phyloP scores from a whole-genome alignment of 64 coral and sea anemone species.

The Stichodactyla mertensii region DNA sequence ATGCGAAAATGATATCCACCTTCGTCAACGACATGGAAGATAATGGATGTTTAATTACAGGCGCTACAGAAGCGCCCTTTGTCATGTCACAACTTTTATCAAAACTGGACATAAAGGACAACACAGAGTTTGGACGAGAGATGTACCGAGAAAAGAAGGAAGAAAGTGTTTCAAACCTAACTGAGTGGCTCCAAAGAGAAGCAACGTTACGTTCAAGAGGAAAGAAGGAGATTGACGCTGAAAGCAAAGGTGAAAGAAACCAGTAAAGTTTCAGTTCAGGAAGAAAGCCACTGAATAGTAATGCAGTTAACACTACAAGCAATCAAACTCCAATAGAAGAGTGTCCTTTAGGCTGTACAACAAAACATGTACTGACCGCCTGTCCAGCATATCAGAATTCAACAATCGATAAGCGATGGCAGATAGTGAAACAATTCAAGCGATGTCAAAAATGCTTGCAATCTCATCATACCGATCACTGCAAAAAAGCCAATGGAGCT shows the following conservation, averaged over 20 bases:
- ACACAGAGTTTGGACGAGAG: slow-evolving; percentile 26
- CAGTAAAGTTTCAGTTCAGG: neutral
- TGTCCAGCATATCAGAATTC: slow-evolving; percentile 32
- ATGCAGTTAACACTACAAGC: neutral
- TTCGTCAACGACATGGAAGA: slow-evolving; percentile 41
- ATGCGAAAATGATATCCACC: neutral
- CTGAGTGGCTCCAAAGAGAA: slow-evolving; percentile 41
- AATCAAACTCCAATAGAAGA: neutral
- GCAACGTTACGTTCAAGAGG: slow-evolving; percentile 32
- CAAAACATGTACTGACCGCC: slow-evolving; percentile 41
- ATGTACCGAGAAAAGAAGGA: slow-evolving; percentile 43
- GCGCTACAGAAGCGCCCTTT: slow-evolving; percentile 26
- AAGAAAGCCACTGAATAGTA: neutral
- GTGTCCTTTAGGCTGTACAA: slow-evolving; percentile 36
- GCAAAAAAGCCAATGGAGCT: slow-evolving; percentile 46
- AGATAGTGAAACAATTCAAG: slow-evolving; percentile 19
- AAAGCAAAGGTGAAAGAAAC: neutral
- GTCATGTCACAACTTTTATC: slow-evolving; percentile 47
- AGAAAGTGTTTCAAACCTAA: slow-evolving; percentile 44
- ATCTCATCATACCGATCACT: slow-evolving; percentile 49
- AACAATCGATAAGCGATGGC: slow-evolving; percentile 45
- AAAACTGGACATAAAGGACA: slow-evolving; percentile 38
- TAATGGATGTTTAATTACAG: slow-evolving; percentile 18
- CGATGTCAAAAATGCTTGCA: slow-evolving; percentile 44
- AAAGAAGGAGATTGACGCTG: neutral